Conservation (phyloP, 2,797 vertebrate genomes). For the Cuniculus paca region DNA sequence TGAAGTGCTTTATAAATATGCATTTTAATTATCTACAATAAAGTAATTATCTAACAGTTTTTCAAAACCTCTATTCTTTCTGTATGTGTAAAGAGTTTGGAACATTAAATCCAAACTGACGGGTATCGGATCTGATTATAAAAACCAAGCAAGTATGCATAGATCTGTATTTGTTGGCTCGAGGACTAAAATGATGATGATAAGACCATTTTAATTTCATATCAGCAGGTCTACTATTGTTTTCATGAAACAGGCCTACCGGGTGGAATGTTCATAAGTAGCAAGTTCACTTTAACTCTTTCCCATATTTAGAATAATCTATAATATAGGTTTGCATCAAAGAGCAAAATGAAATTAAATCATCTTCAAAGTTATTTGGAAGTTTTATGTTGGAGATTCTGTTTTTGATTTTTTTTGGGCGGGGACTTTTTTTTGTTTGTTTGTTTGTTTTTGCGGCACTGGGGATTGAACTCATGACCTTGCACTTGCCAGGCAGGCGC, state of each 20-base stretch:
- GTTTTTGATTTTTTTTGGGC: no score
- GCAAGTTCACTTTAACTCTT: slow-evolving; percentile 35
- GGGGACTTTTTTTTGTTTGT: no score
- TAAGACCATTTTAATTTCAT: slow-evolving; percentile 24
- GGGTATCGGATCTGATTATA: slow-evolving; percentile 11
- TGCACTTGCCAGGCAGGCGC: no score
- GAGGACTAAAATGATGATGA: neutral
- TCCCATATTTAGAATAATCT: slow-evolving; percentile 56
- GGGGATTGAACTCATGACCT: no score
- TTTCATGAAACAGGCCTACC: neutral
- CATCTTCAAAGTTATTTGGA: slow-evolving; percentile 50
- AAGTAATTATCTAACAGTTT: slow-evolving; percentile 55
- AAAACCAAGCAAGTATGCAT: neutral
- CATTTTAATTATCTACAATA: slow-evolving; percentile 42
- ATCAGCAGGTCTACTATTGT: neutral
- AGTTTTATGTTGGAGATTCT: slow-evolving; percentile 34
- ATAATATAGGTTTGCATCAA: slow-evolving; percentile 13
- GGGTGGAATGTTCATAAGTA: slow-evolving; percentile 2
- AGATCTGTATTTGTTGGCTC: neutral
- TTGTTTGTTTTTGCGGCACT: no score
- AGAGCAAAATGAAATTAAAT: slow-evolving; percentile 56
- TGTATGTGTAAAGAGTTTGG: neutral
- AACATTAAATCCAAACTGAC: slow-evolving; percentile 40
- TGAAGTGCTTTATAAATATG: slow-evolving; percentile 19
- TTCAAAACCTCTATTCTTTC: slow-evolving; percentile 34